These are phyloP conservation scores for Sardinella longiceps DNA, from an alignment of 2,797 vertebrate genomes.

Conservation along the genomic window DNA sequence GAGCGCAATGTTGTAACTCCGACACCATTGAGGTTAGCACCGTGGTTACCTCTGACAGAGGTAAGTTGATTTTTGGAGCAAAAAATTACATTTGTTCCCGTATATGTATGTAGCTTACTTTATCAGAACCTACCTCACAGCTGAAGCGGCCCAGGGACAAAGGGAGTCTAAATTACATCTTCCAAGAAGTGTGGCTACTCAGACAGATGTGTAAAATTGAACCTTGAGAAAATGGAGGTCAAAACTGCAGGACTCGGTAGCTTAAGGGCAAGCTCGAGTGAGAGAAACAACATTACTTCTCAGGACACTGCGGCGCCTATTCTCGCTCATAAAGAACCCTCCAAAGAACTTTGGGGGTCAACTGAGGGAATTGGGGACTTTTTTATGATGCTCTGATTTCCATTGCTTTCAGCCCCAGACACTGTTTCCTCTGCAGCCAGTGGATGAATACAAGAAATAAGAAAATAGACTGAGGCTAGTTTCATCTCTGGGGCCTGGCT, in stretches of 20 bases:
- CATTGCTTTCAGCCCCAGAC: not conserved
- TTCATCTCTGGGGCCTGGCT: not conserved
- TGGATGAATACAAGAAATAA: not conserved
- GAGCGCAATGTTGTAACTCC: not conserved
- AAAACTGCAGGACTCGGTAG: slow-evolving; percentile 34
- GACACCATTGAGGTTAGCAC: not conserved
- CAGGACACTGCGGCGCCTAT: not conserved
- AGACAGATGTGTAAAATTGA: slow-evolving; percentile 36
- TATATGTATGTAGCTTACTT: not conserved
- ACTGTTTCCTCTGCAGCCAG: not conserved
- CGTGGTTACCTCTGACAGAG: not conserved
- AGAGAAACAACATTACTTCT: not conserved
- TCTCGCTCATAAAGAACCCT: not conserved
- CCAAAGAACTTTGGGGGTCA: not conserved
- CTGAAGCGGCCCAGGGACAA: not conserved
- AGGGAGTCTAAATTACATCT: not conserved
- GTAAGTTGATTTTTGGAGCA: not conserved
- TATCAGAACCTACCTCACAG: not conserved
- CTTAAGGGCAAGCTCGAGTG: slow-evolving; percentile 31
- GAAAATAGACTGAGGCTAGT: not conserved
- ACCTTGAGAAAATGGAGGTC: slow-evolving; percentile 49
- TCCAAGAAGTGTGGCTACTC: not conserved
- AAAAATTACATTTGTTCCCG: slow-evolving; percentile 1
- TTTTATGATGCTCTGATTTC: slow-evolving; percentile 4
- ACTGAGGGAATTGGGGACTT: not conserved